These are phyloP conservation scores for Columba guinea DNA, from an alignment of 2,797 vertebrate genomes.

Conservation along the genomic window DNA sequence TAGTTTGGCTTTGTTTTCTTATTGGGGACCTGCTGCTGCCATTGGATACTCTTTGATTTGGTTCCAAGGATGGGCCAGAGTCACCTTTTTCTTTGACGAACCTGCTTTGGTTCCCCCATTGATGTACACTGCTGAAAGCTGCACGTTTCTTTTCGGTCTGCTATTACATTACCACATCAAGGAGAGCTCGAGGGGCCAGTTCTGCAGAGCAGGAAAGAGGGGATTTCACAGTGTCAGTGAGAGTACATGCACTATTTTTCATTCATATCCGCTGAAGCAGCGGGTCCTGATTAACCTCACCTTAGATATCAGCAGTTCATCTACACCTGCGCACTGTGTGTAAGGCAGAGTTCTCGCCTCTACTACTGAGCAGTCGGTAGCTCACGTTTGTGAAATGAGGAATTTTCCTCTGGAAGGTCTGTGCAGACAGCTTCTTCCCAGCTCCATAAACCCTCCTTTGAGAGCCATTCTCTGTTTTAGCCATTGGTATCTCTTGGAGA, in stretches of 20 bases:
- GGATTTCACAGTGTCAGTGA: background rate
- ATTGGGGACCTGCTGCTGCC: constrained; percentile 15
- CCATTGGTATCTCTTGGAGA: background rate
- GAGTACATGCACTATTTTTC: background rate
- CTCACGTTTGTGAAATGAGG: background rate
- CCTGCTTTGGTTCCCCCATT: constrained; percentile 8
- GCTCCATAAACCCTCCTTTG: background rate
- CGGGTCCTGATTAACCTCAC: background rate
- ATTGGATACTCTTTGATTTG: constrained; percentile 48
- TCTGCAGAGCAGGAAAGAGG: background rate
- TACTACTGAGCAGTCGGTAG: background rate
- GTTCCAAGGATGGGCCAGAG: constrained; percentile 50
- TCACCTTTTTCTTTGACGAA: constrained; percentile 44
- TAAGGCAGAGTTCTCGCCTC: background rate
- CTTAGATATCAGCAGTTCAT: background rate
- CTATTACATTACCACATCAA: constrained; percentile 4
- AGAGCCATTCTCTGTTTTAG: background rate
- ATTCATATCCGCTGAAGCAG: background rate
- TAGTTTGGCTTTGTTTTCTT: constrained; percentile 43
- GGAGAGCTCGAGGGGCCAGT: background rate
- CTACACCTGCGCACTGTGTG: background rate
- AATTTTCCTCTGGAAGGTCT: background rate
- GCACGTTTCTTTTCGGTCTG: background rate
- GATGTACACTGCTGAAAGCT: background rate
- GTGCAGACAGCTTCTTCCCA: background rate